Percentiles rank a stretch among this genome's conserved stretches.
Evolutionary conservation across 2,797 vertebrate species (phyloP).

Genomic region (Apodemus agrarius): DNA sequence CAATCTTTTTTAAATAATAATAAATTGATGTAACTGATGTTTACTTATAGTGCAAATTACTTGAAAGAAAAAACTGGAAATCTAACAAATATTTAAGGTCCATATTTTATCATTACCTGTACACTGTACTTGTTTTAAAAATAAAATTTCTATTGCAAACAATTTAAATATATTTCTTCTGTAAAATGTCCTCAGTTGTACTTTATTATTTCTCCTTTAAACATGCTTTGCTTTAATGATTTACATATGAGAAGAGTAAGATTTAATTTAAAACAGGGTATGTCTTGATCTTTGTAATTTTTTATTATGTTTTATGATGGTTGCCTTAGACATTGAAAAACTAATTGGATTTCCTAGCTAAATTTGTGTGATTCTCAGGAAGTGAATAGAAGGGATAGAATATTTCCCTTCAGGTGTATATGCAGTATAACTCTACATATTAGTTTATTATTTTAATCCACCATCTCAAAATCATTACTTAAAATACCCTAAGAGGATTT

Average conservation of each 20-base stretch:
- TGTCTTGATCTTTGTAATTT: constrained; percentile 30
- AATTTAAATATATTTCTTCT: neutral
- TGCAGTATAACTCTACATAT: neutral
- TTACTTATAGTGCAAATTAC: constrained; percentile 45
- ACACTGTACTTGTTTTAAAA: neutral
- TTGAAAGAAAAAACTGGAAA: constrained; percentile 56
- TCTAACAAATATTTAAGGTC: neutral
- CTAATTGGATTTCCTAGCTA: neutral
- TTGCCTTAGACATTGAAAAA: neutral
- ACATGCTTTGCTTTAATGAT: neutral
- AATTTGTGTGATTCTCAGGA: neutral
- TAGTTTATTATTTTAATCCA: neutral
- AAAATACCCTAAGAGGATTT: neutral
- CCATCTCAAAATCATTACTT: neutral
- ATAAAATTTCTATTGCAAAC: constrained; percentile 23
- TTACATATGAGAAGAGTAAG: neutral
- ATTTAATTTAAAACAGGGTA: constrained; percentile 25
- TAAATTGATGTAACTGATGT: constrained; percentile 78
- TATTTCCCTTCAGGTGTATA: neutral
- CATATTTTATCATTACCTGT: neutral
- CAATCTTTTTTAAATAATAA: constrained; percentile 68
- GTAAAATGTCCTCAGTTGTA: constrained; percentile 24
- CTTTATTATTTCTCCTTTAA: constrained; percentile 22
- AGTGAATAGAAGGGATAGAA: neutral
- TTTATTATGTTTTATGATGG: neutral